Evolutionary conservation across 2,113 vertebrate genomes (phyloP), one percentile per base, ranked within the genome.

Genomic region (Vombatus ursinus): DNA sequence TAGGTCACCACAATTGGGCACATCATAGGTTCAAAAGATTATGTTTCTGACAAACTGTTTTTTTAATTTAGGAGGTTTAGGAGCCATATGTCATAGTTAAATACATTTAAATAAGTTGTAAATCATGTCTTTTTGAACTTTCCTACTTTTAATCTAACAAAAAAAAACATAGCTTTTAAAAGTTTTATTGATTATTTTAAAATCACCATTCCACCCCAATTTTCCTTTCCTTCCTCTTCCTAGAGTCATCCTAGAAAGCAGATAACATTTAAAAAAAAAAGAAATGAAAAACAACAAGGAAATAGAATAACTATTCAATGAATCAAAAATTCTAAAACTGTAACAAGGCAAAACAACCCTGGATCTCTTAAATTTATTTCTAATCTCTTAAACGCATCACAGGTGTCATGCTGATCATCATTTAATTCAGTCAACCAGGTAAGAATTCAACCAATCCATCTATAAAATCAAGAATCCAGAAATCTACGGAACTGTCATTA

Each of bases 401-500:
- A 98, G 97, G 96, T 97, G 92, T 94, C 97, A 96, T 97, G 97
- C 93, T 90, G 94, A 95, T 95, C 92, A 26, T 95, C 94, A 97
- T 93, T 97, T 97, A 97, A 97, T 97, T 97, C 93, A 97, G 92
- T 96, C 96, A 96, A 96, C 92, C 90, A 96, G 98, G 97, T 96
- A 98, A 90, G 97, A 92, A 96, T 97, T 97, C 97, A 98, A 97
- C 95, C 96, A 96, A 97, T 96, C 97, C 98, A 98, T 98, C 98
- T 97, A 94, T 96, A 97, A 98, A 97, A 95, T 96, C 97, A 98
- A 96, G 95, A 93, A 96, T 94, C 96, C 92, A 97, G 94, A 97
- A 97, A 97, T 94, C 96, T 96, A 93, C 96, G 93, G 96, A 97
- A 94, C 49, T 96, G 93, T 96, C 96, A 97, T 98, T 97, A 96